These are phyloP conservation scores for Odontocolon sp. DNA, from an alignment of 2,888 invertebrate genomes.

Conservation along the genomic window DNA sequence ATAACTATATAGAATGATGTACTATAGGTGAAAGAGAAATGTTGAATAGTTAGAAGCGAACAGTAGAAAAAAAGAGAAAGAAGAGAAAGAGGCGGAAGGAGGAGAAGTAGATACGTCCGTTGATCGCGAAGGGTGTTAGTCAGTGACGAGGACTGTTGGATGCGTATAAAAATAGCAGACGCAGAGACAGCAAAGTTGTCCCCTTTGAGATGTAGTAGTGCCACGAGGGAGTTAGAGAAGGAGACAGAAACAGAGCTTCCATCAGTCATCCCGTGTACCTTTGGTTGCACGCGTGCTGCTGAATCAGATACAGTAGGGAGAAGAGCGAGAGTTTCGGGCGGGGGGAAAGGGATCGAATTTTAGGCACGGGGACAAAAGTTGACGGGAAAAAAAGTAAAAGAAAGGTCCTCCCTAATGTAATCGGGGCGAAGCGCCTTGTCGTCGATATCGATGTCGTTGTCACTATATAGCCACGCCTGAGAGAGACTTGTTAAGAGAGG, in stretches of 20 bases:
- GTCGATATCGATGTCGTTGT: background rate
- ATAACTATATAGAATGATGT: too few relatives aligned
- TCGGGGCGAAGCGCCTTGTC: slow-evolving; percentile 7
- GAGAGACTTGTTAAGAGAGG: too few relatives aligned
- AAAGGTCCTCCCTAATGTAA: slow-evolving; percentile 10
- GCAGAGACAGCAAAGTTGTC: slow-evolving; percentile 41
- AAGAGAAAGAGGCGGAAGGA: background rate
- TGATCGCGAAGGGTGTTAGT: slow-evolving; percentile 34
- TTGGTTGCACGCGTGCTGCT: slow-evolving; percentile 5
- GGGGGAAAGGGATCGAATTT: slow-evolving; percentile 57
- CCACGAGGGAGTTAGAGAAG: slow-evolving; percentile 21
- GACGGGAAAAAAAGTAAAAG: slow-evolving; percentile 16
- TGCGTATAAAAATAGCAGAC: slow-evolving; percentile 53
- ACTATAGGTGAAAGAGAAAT: background rate
- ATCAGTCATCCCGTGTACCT: background rate
- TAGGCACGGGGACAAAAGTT: slow-evolving; percentile 61
- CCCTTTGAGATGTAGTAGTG: slow-evolving; percentile 29
- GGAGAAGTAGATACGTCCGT: slow-evolving; percentile 10
- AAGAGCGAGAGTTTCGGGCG: background rate
- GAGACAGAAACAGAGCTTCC: slow-evolving; percentile 1
- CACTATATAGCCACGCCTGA: slow-evolving; percentile 14
- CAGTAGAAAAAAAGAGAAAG: slow-evolving; percentile 8
- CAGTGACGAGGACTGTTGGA: slow-evolving; percentile 28
- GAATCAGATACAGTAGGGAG: background rate
- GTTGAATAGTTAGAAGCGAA: background rate